Conservation (phyloP, 2,113 vertebrate species). For the Tricholaema leucomelas region DNA sequence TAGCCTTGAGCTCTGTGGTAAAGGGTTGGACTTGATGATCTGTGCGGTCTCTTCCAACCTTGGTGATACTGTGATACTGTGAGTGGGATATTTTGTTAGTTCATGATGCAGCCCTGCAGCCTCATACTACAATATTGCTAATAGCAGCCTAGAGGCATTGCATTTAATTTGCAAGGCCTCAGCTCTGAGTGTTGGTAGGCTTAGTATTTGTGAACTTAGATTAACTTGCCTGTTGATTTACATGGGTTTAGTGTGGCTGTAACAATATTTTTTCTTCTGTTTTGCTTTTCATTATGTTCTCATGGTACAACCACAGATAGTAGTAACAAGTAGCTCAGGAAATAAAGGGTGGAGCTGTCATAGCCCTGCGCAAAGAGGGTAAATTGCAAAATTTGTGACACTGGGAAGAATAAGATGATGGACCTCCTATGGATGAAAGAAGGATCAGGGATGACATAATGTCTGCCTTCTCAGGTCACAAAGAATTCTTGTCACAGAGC, state of each 20-base stretch:
- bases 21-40: too few species aligned
- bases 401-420: background rate
- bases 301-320: background rate
- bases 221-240: background rate
- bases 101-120: background rate
- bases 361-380: background rate
- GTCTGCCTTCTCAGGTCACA: background rate
- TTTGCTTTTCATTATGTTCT: background rate
- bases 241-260: background rate
- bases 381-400: background rate
- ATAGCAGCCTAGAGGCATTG: background rate
- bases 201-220: background rate
- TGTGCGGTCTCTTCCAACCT: too few species aligned
- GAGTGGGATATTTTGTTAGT: fast-evolving
- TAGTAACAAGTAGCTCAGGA: background rate
- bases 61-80: too few species aligned
- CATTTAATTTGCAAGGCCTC: background rate
- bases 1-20: too few species aligned
- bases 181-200: background rate
- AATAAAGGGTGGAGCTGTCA: background rate
- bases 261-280: background rate
- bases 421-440: background rate
- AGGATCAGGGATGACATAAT: background rate
- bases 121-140: fast-evolving
- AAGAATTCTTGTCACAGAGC: background rate